phyloP scores from a whole-genome alignment of 2,888 invertebrate species.

The Scelioninae gen. 1 region DNA sequence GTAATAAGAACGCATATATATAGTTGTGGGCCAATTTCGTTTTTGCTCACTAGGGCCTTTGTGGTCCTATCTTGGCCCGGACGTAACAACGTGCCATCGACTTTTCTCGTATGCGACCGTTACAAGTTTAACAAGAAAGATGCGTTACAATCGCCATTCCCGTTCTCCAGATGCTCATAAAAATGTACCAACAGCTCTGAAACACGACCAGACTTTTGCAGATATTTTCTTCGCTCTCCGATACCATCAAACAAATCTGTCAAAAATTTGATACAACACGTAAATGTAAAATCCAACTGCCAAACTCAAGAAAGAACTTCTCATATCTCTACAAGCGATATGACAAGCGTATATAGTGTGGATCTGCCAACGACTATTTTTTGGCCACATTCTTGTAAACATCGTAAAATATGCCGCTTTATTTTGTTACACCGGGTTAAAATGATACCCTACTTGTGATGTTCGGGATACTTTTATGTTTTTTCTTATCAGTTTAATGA shows the following conservation, averaged over 20 bases:
- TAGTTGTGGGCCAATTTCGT: constrained; percentile 38
- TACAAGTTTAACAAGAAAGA: constrained; percentile 56
- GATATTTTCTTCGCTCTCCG: constrained; percentile 32
- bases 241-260: constrained; percentile 50
- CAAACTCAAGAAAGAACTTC: too few species aligned
- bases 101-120: constrained; percentile 67
- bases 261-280: constrained; percentile 53
- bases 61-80: constrained; percentile 69
- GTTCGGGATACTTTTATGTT: too few species aligned
- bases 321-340: too few species aligned
- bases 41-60: constrained; percentile 70
- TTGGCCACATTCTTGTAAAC: too few species aligned
- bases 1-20: constrained; percentile 79
- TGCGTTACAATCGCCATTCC: constrained; percentile 60
- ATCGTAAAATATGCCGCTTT: too few species aligned
- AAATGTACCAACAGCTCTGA: constrained; percentile 54
- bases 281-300: too few species aligned
- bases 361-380: background rate
- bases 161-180: constrained; percentile 57
- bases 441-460: too few species aligned
- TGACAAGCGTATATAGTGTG: background rate
- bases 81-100: constrained; percentile 69
- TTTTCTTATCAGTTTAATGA: too few species aligned
- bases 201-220: constrained; percentile 39
- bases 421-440: too few species aligned